Conservation (phyloP, 2,888 invertebrate species). For the Iselma pallidipennis region DNA sequence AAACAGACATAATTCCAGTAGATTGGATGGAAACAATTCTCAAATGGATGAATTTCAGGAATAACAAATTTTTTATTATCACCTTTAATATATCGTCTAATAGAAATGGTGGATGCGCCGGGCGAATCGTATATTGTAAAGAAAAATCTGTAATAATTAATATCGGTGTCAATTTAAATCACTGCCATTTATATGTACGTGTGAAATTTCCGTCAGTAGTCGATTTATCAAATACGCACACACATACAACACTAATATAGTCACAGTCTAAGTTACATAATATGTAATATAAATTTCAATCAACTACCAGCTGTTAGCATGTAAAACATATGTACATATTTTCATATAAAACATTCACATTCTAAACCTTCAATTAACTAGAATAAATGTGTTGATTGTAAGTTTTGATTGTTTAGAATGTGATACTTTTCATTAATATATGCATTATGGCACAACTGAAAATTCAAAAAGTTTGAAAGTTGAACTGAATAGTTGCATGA, state of each 20-base stretch:
- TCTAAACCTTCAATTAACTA: not conserved
- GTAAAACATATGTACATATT: not conserved
- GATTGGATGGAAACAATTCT: too few species aligned
- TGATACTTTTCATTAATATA: too few species aligned
- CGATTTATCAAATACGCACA: not conserved
- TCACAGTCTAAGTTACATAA: not conserved
- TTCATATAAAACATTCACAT: not conserved
- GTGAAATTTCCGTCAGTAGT: not conserved
- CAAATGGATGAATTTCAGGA: too few species aligned
- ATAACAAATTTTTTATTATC: too few species aligned
- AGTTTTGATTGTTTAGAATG: not conserved
- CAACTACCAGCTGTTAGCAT: not conserved
- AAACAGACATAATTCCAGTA: too few species aligned
- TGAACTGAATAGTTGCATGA: too few species aligned
- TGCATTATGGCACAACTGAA: too few species aligned
- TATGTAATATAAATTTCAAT: not conserved
- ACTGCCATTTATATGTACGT: not conserved
- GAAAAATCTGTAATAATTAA: not conserved
- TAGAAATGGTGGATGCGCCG: not conserved
- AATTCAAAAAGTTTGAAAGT: too few species aligned
- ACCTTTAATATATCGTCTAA: not conserved
- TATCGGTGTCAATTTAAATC: not conserved
- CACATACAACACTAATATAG: not conserved
- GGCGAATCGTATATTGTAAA: not conserved
- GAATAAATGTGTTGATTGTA: not conserved